A percentile compares a stretch with the other conserved stretches of the same genome.
phyloP scores from a whole-genome alignment of 1,140 invertebrate genomes.

The Sogatella furcifera region DNA sequence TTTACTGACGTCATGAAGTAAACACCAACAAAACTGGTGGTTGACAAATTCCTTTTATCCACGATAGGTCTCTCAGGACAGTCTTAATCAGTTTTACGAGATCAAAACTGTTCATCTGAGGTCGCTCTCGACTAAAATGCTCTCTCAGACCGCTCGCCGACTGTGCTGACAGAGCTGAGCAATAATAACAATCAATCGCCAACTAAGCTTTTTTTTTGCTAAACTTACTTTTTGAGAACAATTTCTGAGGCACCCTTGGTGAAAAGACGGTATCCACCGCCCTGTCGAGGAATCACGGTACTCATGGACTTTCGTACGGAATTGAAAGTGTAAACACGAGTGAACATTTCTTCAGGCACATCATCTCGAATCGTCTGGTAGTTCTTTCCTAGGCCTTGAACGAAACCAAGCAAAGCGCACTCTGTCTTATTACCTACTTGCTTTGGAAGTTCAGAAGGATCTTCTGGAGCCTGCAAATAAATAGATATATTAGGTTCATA shows the following conservation, averaged over 20 bases:
- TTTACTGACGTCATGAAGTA: too few relatives aligned
- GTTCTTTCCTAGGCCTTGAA: slow-evolving; percentile 78
- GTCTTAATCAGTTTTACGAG: too few relatives aligned
- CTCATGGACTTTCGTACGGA: slow-evolving; percentile 99
- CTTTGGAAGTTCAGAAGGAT: slow-evolving; percentile 76
- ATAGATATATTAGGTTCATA: neutral
- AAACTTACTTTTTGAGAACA: slow-evolving; percentile 47
- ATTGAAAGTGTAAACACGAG: slow-evolving; percentile 97
- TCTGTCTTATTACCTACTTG: slow-evolving; percentile 99
- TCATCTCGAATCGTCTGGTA: slow-evolving; percentile 87
- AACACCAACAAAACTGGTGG: too few relatives aligned
- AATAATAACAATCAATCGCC: too few relatives aligned
- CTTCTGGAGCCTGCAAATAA: slow-evolving; percentile 50
- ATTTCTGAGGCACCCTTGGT: slow-evolving; percentile 99
- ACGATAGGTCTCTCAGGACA: too few relatives aligned
- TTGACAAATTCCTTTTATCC: too few relatives aligned
- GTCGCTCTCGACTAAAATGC: too few relatives aligned
- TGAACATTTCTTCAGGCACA: slow-evolving; percentile 87
- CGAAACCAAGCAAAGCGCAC: slow-evolving; percentile 93
- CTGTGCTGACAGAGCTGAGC: too few relatives aligned
- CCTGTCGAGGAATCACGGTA: slow-evolving; percentile 81
- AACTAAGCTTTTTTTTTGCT: too few relatives aligned
- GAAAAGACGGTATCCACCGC: slow-evolving; percentile 83
- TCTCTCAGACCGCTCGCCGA: too few relatives aligned
- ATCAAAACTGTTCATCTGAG: too few relatives aligned